These are phyloP conservation scores for Herpetotheres cachinnans DNA, from an alignment of 2,113 vertebrate species.

Conservation along the genomic window DNA sequence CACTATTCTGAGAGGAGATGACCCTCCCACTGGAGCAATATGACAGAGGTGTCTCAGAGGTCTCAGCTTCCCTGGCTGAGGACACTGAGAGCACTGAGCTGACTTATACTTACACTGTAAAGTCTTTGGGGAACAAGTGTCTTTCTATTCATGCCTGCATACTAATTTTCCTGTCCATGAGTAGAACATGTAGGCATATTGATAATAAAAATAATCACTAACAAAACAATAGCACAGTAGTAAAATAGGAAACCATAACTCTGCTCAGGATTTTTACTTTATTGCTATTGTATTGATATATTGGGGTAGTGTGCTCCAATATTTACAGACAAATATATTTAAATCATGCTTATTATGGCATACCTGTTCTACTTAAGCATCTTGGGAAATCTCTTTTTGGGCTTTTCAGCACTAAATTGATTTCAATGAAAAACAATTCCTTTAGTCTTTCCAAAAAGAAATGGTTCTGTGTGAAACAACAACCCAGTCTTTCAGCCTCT, in stretches of 20 bases:
- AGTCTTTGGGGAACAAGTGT: neutral
- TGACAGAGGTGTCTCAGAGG: neutral
- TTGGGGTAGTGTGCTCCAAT: neutral
- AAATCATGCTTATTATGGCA: neutral
- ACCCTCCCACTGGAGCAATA: neutral
- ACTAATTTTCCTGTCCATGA: neutral
- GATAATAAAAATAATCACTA: neutral
- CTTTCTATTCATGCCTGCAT: neutral
- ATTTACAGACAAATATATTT: neutral
- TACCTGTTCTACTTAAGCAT: neutral
- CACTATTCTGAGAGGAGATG: neutral
- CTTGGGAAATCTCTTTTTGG: constrained; percentile 18
- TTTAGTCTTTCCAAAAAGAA: constrained; percentile 32
- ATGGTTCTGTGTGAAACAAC: constrained; percentile 10
- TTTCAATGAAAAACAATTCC: constrained; percentile 15
- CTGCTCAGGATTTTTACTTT: neutral
- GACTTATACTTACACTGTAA: neutral
- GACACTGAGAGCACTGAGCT: neutral
- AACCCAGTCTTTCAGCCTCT: neutral
- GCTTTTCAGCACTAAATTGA: neutral
- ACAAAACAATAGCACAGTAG: neutral
- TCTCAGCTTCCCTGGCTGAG: neutral
- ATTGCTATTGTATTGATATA: neutral
- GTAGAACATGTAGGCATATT: neutral
- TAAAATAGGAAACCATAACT: neutral